Conservation (phyloP, 2,113 vertebrate genomes). For the Lynx canadensis region DNA sequence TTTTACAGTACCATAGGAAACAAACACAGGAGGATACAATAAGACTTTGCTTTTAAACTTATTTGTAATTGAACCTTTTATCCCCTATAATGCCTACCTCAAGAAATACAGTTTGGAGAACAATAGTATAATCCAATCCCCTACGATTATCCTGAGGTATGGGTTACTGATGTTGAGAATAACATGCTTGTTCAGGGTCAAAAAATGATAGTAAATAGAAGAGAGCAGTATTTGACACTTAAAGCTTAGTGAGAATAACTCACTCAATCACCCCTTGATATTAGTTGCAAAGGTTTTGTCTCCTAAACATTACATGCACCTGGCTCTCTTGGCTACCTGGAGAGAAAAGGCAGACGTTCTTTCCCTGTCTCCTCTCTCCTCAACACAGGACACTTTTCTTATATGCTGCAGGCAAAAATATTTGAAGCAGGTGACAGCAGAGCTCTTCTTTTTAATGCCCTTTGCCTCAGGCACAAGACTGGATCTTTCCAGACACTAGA, state of each 20-base stretch:
- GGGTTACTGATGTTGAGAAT: not conserved
- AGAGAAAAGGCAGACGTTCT: not conserved
- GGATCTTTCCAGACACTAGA: constrained; percentile 63
- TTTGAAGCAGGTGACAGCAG: constrained; percentile 66
- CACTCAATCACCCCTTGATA: not conserved
- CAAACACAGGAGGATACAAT: not conserved
- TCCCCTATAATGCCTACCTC: not conserved
- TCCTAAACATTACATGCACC: not conserved
- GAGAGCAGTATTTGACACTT: not conserved
- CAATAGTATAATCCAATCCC: not conserved
- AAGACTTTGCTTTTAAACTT: constrained; percentile 13
- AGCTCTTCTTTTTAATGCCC: constrained; percentile 61
- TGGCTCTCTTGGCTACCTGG: not conserved
- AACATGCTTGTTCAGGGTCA: not conserved
- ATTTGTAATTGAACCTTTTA: not conserved
- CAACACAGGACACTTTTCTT: constrained; percentile 17
- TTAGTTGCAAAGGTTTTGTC: constrained; percentile 13
- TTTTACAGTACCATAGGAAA: not conserved
- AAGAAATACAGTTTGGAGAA: not conserved
- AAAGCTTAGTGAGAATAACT: not conserved
- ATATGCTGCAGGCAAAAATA: constrained; percentile 60
- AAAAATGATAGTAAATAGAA: not conserved
- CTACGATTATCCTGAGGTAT: not conserved
- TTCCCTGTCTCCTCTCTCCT: not conserved
- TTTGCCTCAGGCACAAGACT: constrained; percentile 46